Evolutionary conservation across 2,797 vertebrate species (phyloP).

Genomic region (Melanotaenia trifasciata): DNA sequence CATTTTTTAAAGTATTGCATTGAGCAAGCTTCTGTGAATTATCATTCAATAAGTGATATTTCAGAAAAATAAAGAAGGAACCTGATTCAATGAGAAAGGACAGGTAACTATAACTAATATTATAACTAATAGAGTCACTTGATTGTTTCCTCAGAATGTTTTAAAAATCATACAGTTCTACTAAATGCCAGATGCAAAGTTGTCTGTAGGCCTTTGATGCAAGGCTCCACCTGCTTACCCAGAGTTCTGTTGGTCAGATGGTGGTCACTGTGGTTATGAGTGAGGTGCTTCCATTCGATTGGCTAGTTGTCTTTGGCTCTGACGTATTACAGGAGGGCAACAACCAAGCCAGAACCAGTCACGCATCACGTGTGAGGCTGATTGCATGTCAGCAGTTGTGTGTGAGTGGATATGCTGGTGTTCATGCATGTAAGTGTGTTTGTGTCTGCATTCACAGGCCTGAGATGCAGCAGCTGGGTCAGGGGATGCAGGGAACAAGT

Average conservation of each 20-base stretch:
- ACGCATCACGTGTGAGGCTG: slow-evolving; percentile 5
- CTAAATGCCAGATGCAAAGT: background rate
- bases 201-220: slow-evolving; percentile 25
- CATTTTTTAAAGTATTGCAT: background rate
- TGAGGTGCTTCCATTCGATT: slow-evolving; percentile 47
- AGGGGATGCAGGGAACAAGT: slow-evolving; percentile 4
- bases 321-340: slow-evolving; percentile 46
- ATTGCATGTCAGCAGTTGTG: slow-evolving; percentile 23
- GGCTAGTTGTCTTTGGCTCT: slow-evolving; percentile 40
- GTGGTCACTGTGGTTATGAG: slow-evolving; percentile 46
- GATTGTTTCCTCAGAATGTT: background rate
- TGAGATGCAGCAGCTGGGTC: slow-evolving; percentile 38
- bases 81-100: background rate
- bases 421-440: slow-evolving; percentile 6
- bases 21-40: background rate
- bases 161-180: background rate
- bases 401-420: slow-evolving; percentile 13
- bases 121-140: background rate
- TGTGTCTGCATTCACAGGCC: slow-evolving; percentile 52
- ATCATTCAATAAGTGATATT: background rate
- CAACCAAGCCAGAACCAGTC: slow-evolving; percentile 34
- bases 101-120: background rate
- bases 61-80: background rate
- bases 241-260: slow-evolving; percentile 38
- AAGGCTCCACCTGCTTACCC: slow-evolving; percentile 39